Base-by-base conservation (phyloP, 2,888 invertebrate genomes). In the Ormyrus pomaceus region DNA sequence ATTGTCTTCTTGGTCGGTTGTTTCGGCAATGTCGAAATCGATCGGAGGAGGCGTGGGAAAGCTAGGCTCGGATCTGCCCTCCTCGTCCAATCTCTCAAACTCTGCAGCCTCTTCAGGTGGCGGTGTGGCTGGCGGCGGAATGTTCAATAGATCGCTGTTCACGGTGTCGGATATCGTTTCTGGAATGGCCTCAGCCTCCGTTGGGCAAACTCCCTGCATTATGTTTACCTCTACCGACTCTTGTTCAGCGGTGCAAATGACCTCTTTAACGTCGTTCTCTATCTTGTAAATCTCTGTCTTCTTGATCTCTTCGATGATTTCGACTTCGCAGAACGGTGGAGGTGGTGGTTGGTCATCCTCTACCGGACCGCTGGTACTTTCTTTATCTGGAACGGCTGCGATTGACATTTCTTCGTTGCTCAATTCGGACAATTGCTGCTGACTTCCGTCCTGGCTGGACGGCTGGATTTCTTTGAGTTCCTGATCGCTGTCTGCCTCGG, bases 21-120 rank as follows among this genome's bases (percentile, higher is more conserved):
- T 19, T 34, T 75, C 79, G 8, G 58, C 62, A 9, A 79, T 48
- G 51, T 82, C 82, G 68, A 82, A 82, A 64, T 80, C 82, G 61
- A 80, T 76, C 5, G 82, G 82, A 48, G 82, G 82, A 13, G 80
- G 82, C 4, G 82, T 80, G 5, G 82, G 82, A 13, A 80, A 82
- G 19, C 55, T 58, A 8, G 76, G 55, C 56, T 76, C 78, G 10
- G 72, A 9, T n/a, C 10, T 64, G 55, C 62, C 69, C n/a, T 56
- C 70, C n/a, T 56, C 70, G 11, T 74, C 69, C 19, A 55, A 46
- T 45, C 53, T 72, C 4, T 79, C 82, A 2, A 53, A 64, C 5
- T 78, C 79, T 5, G n/a, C 73, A 1, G 34, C 34, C 46, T 77
- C 79, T 65, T 82, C 82, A 9, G 74, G 74, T 10, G 82, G 74